Evolutionary conservation across 1,140 invertebrate species (phyloP), one percentile per base, ranked within the genome.

Genomic region (Listronotus oregonensis): DNA sequence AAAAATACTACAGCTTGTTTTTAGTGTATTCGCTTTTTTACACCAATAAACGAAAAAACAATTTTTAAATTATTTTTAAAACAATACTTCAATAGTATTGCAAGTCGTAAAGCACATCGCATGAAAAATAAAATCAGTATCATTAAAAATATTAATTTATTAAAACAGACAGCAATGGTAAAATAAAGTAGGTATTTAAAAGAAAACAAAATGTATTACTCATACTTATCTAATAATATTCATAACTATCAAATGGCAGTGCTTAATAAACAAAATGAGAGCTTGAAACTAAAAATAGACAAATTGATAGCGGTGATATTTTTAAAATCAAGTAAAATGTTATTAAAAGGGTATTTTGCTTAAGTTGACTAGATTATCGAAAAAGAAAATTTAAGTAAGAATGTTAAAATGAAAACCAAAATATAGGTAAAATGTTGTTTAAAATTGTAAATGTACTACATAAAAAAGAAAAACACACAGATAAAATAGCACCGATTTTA

Each of bases 161-260:
- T 57, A 42, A 44, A 57, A 57, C 55, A 21, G 42, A 57, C 55
- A 57, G 55, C 55, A 57, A 57, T 57, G 55, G 55, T 57, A 57
- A 40, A 39, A 54, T 54, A 14, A 39, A 54, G 37, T 39, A 51
- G 47, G 47, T 50, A 50, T 21, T 50, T 31, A 15, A 21, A 18
- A 31, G 18, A 50, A 21, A 50, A 21, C 7, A 21, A 39, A 17
- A 55, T 14, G 12, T 40, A 40, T 55, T 42, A 43, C 43, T 39
- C 15, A 49, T 62, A 63, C 47, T 10, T 50, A 50, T 21, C 21
- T 63, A 55, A 52, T 34, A 46, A n/a, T 58, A 57, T 49, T 21
- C 46, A 65, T 65, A 65, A 65, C 66, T 69, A 63, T 69, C 60
- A 64, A 70, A 69, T 71, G 71, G 71, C 69, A 73, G 71, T 73